Conservation (phyloP, 2,113 vertebrate species). For the Pica pica region DNA sequence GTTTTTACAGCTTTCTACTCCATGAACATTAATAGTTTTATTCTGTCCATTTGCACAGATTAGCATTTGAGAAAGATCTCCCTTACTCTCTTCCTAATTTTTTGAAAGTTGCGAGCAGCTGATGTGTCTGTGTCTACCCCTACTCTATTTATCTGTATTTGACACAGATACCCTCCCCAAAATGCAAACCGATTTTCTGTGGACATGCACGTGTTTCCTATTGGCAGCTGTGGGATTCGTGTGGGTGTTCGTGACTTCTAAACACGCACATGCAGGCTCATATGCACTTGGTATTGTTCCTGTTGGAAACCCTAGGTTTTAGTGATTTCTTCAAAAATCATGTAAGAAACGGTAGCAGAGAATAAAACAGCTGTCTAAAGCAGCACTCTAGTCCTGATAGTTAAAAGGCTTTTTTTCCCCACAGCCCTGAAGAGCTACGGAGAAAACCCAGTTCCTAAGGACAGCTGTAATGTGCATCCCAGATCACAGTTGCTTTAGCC, state of each 20-base stretch:
- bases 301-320: background rate
- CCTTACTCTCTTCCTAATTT: background rate
- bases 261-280: background rate
- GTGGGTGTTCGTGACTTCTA: background rate
- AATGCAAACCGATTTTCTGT: background rate
- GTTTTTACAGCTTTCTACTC: background rate
- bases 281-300: background rate
- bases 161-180: background rate
- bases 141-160: background rate
- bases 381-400: background rate
- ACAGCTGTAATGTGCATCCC: background rate
- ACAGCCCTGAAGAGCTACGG: background rate
- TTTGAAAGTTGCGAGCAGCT: background rate
- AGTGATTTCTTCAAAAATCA: background rate
- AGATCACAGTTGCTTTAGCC: background rate
- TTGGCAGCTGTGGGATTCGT: background rate
- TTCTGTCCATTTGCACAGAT: background rate
- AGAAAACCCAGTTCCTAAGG: background rate
- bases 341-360: accelerated
- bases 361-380: background rate
- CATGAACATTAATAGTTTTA: background rate
- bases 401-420: background rate
- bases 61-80: background rate
- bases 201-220: background rate
- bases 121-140: background rate